Base-by-base conservation (phyloP, 2,888 invertebrate genomes). In the Sinodicranocentrus sp. region DNA sequence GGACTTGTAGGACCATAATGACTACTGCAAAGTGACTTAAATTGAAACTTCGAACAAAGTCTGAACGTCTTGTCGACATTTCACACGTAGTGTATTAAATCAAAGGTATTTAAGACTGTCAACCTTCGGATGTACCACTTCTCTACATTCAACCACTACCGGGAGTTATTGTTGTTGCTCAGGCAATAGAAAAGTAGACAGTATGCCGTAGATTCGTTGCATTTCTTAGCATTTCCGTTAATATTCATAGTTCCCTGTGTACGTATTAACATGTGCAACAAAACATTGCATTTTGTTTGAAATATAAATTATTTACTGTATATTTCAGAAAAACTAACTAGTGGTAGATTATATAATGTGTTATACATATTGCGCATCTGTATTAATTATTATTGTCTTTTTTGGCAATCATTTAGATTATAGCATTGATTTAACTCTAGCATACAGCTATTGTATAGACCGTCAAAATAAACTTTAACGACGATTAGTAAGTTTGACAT, bases 61-160 rank as follows among this genome's bases (percentile, higher is more conserved):
- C 83, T 84, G 83, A 84, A 84, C 77, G 83, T 84, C 83, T 84
- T 78, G 83, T 84, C 78, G 77, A 76, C 83, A 83, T 71, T 83
- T 83, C 83, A 83, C 77, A 39, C 48, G 77, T 84, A 84, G 77
- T 78, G 73, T 84, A 77, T 73, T 84, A 84, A 39, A 67, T 48
- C 68, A 78, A 67, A 43, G 72, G 78, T 78, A 84, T 84, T 84
- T 78, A 78, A 78, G 78, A 84, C 78, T 84, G 77, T 68, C 70
- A 26, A 77, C 21, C 13, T 59, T 44, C 54, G 44, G 48, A 79
- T 71, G 71, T 78, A 79, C 54, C 70, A 70, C 70, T 75, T 48
- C 43, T 44, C 54, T 39, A 59, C 21, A 19, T 59, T 21, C 25
- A 21, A 59, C 13, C 13, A 79, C 79, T 21, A 52, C 63, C 52